Evolutionary conservation across 2,797 vertebrate species (phyloP).

Genomic region (Tolypeutes matacus): DNA sequence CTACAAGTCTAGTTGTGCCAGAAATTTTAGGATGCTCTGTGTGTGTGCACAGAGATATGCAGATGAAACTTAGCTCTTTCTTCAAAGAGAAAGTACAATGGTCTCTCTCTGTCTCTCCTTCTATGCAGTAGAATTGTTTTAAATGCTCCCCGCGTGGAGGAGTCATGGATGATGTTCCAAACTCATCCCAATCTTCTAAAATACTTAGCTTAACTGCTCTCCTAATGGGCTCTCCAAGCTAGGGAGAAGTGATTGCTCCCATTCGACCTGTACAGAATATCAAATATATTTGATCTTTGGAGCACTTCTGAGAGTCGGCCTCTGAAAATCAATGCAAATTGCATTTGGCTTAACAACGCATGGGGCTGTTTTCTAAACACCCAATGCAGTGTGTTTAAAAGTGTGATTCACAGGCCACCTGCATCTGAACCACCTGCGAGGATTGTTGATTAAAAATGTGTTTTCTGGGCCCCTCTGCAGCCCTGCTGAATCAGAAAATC

Average conservation of each 20-base stretch:
- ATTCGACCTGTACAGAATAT: conserved; percentile 58
- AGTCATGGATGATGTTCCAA: conserved; percentile 4
- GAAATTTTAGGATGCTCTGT: neutral
- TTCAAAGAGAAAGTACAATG: neutral
- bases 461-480: neutral
- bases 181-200: conserved; percentile 11
- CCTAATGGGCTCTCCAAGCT: conserved; percentile 40
- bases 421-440: neutral
- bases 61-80: neutral
- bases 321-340: conserved; percentile 71
- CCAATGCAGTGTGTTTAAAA: neutral
- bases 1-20: neutral
- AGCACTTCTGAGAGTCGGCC: neutral
- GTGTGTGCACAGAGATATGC: neutral
- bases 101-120: neutral
- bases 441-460: neutral
- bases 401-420: neutral
- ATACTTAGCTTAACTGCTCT: conserved; percentile 45
- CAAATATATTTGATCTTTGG: conserved; percentile 59
- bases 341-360: neutral
- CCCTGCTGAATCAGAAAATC: neutral
- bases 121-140: neutral
- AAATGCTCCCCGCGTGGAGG: neutral
- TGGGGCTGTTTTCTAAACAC: conserved; percentile 54
- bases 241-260: conserved; percentile 65